Base-by-base conservation (phyloP, 2,797 vertebrate species). In the Pelodytes ibericus region DNA sequence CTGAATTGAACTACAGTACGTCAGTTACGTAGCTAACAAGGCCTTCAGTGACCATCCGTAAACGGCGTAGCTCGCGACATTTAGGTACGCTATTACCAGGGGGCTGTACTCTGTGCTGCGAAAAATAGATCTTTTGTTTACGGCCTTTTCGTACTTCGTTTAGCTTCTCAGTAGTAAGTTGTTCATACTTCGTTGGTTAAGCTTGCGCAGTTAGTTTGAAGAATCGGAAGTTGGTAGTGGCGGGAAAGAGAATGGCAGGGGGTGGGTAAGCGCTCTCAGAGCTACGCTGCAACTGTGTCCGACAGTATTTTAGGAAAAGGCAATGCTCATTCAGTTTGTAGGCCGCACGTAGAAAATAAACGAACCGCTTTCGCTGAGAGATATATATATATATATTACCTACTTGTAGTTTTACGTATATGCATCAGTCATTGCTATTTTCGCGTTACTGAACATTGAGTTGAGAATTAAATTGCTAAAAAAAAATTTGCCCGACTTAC, bases 171-270 rank as follows among this genome's bases (percentile, higher is more conserved):
- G n/a, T n/a, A n/a, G n/a, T n/a, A n/a, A n/a, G n/a, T n/a, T n/a
- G n/a, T n/a, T n/a, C n/a, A n/a, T n/a, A 44, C 41, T 44, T 44
- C 11, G 41, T 44, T 44, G 33, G 3, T 4, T 26, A 13, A 24
- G 51, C 51, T 6, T n/a, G 49, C 3, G 39, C 20, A 24, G 49
- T n/a, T 24, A 24, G 10, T 16, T 25, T 27, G 16, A 16, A 39
- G 1, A 59, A 41, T 27, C 8, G 30, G n/a, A n/a, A 10, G 41
- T 25, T 20, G 56, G 22, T 11, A 4, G 33, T 36, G 53, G 77
- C 53, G 75, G 58, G 72, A 71, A 77, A 51, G 15, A 31, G 53
- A 66, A 65, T 60, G 27, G 8, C 9, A 9, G 36, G 51, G 61
- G 61, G 60, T 26, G 69, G 61, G 15, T 2, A 24, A 58, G 56